Evolutionary conservation across 2,888 invertebrate species (phyloP).

Genomic region (Anthrax anthrax): DNA sequence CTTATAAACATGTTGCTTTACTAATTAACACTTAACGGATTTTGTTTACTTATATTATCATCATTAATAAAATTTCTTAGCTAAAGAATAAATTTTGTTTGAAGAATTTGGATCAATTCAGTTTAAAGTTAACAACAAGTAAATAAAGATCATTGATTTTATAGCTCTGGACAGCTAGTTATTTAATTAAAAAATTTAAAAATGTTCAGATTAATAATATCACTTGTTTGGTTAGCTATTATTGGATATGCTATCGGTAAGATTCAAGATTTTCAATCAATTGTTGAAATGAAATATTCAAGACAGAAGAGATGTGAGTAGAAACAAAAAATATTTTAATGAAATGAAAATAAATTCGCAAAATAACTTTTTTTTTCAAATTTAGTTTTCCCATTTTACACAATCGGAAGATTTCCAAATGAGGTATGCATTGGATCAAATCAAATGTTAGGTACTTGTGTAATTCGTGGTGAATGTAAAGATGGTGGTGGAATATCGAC

Average conservation of each 20-base stretch:
- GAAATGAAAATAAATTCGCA: too few species aligned
- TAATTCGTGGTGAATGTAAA: conserved; percentile 58
- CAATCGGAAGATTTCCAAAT: conserved; percentile 64
- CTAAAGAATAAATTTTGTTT: too few species aligned
- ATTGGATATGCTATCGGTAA: conserved; percentile 16
- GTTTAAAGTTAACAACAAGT: too few species aligned
- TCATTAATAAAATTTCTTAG: too few species aligned
- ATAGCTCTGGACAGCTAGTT: too few species aligned
- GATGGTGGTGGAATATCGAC: conserved; percentile 56
- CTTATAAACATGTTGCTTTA: too few species aligned
- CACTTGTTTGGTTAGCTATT: conserved; percentile 6
- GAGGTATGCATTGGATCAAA: conserved; percentile 50
- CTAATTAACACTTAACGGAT: not conserved
- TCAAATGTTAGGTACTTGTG: conserved; percentile 58
- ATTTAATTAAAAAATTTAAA: not conserved
- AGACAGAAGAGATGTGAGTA: conserved; percentile 14
- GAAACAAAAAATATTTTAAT: too few species aligned
- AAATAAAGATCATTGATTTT: too few species aligned
- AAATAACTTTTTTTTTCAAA: too few species aligned
- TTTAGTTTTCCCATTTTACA: conserved; percentile 52
- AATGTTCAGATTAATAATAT: conserved; percentile 4
- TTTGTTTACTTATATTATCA: too few species aligned
- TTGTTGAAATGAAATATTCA: conserved; percentile 4
- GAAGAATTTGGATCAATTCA: too few species aligned
- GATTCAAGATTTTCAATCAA: conserved; percentile 9